Percentiles rank a stretch among this genome's conserved stretches.
Conservation (phyloP, 2,888 invertebrate genomes). For the Ectemnius continuus region DNA sequence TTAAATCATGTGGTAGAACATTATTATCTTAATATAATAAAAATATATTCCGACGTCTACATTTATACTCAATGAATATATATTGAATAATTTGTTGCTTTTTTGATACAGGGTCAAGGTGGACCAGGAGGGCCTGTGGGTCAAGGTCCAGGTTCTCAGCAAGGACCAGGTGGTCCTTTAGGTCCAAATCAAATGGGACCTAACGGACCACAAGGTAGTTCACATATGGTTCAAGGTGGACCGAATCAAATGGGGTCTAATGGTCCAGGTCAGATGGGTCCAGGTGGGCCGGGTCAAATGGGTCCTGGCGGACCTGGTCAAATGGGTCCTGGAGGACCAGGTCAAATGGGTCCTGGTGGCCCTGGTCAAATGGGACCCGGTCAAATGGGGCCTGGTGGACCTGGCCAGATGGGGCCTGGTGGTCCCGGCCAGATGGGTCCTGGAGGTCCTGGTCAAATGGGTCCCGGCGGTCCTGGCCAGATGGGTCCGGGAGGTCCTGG, state of each 20-base stretch:
- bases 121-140: constrained; percentile 65
- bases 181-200: constrained; percentile 67
- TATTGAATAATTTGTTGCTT: not conserved
- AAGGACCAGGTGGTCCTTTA: constrained; percentile 69
- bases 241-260: constrained; percentile 71
- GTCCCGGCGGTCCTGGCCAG: constrained; percentile 67
- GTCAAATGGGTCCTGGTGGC: constrained; percentile 68
- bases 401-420: constrained; percentile 69
- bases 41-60: not conserved
- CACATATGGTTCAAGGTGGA: constrained; percentile 68
- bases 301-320: constrained; percentile 69
- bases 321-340: constrained; percentile 59
- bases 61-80: not conserved
- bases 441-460: constrained; percentile 66
- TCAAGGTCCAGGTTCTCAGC: constrained; percentile 70
- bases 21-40: not conserved
- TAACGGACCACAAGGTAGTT: constrained; percentile 62
- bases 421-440: constrained; percentile 66
- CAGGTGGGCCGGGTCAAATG: constrained; percentile 69
- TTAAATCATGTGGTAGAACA: no score
- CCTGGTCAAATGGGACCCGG: constrained; percentile 66
- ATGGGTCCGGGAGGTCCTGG: constrained; percentile 63
- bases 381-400: constrained; percentile 64
- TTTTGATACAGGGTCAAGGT: constrained; percentile 65
- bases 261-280: constrained; percentile 65